These are phyloP conservation scores for Pavo muticus DNA, from an alignment of 2,113 vertebrate species.

Conservation along the genomic window DNA sequence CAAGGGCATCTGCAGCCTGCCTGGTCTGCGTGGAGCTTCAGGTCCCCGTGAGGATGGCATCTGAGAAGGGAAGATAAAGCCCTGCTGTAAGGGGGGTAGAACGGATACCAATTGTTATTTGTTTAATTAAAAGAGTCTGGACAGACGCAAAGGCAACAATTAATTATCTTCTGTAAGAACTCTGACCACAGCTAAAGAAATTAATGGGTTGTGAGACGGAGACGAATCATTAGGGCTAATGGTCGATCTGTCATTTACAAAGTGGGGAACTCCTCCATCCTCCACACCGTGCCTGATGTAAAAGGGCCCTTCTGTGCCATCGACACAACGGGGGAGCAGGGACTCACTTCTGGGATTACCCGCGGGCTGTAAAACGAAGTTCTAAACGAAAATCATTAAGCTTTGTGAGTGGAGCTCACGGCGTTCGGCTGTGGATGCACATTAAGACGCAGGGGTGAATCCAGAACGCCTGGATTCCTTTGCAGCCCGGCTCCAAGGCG, in stretches of 20 bases:
- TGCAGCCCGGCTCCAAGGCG: no score
- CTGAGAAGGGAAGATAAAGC: constrained; percentile 34
- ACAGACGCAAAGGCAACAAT: neutral
- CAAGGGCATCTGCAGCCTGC: constrained; percentile 35
- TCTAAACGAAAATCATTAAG: neutral
- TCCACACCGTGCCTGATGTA: neutral
- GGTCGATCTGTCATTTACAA: neutral
- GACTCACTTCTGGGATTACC: neutral
- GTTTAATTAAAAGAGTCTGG: constrained; percentile 26
- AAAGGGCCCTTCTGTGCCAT: neutral
- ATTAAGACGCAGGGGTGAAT: neutral
- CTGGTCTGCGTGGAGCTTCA: neutral
- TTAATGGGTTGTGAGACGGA: neutral
- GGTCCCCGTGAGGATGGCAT: neutral
- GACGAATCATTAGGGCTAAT: neutral
- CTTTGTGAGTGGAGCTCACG: neutral
- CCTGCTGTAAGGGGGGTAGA: neutral
- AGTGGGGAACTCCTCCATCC: neutral
- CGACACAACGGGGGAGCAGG: neutral
- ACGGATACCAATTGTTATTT: neutral
- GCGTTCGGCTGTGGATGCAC: neutral
- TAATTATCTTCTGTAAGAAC: neutral
- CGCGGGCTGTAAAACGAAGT: neutral
- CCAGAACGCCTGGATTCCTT: neutral
- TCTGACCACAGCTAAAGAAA: neutral